Conservation (phyloP, 1,140 invertebrate genomes). For the Pseudomyrmex cubaensis region DNA sequence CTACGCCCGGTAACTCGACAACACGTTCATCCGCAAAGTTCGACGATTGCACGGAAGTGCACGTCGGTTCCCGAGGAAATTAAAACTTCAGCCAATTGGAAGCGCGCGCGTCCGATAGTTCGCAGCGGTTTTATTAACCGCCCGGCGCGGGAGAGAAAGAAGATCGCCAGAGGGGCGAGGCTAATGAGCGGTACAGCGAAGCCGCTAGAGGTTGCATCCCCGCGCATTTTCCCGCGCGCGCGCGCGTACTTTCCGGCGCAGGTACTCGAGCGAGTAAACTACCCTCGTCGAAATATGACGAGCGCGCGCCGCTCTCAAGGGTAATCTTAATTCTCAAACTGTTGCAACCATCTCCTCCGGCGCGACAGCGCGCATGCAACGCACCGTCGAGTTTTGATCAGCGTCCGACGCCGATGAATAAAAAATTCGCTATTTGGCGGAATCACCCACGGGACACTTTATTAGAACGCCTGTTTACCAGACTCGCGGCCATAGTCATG, state of each 20-base stretch:
- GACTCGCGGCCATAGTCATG: constrained; percentile 33
- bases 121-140: constrained; percentile 72
- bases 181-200: constrained; percentile 35
- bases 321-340: constrained; percentile 79
- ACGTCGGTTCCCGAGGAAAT: constrained; percentile 70
- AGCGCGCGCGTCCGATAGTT: constrained; percentile 55
- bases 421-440: constrained; percentile 54
- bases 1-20: constrained; percentile 42
- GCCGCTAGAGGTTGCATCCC: background rate
- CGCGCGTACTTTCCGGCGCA: too few species aligned
- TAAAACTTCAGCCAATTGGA: constrained; percentile 79
- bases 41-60: constrained; percentile 55
- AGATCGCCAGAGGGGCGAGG: constrained; percentile 11
- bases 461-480: constrained; percentile 68
- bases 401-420: constrained; percentile 42
- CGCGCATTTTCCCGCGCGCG: background rate
- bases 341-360: background rate
- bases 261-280: constrained; percentile 28
- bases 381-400: constrained; percentile 61
- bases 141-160: constrained; percentile 35
- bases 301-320: constrained; percentile 63
- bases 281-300: constrained; percentile 47
- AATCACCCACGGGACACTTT: constrained; percentile 60
- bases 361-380: background rate
- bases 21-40: constrained; percentile 65